phyloP scores from a whole-genome alignment of 2,888 invertebrate species.

The Toxonevra muliebris region DNA sequence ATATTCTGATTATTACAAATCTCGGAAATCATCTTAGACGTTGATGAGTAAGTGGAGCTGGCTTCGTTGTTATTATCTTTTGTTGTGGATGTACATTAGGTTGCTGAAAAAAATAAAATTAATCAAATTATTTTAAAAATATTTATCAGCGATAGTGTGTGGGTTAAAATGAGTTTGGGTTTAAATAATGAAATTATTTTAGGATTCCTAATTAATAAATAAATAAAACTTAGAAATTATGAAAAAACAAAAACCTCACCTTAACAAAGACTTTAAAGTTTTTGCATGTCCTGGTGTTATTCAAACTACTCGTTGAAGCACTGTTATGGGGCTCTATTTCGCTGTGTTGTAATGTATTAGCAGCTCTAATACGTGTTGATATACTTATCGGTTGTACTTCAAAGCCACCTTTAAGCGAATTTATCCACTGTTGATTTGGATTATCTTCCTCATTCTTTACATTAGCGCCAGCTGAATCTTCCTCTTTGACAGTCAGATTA shows the following conservation, averaged over 20 bases:
- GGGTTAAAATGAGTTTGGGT: too few relatives aligned
- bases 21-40: too few relatives aligned
- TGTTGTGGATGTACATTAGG: too few relatives aligned
- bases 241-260: conserved; percentile 43
- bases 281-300: conserved; percentile 32
- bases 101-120: too few relatives aligned
- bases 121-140: too few relatives aligned
- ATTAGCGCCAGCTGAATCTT: conserved; percentile 3
- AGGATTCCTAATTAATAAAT: too few relatives aligned
- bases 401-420: conserved; percentile 52
- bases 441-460: conserved; percentile 22
- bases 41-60: too few relatives aligned
- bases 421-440: conserved; percentile 47
- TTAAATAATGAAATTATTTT: too few relatives aligned
- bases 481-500: conserved; percentile 44
- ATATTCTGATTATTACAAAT: too few relatives aligned
- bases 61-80: too few relatives aligned
- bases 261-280: conserved; percentile 62
- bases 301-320: conserved; percentile 33
- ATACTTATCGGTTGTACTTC: conserved; percentile 46
- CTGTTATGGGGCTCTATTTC: conserved; percentile 17
- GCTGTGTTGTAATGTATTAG: conserved; percentile 33
- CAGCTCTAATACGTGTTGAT: conserved; percentile 18
- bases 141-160: too few relatives aligned
- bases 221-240: too few relatives aligned